Evolutionary conservation across 1,140 invertebrate genomes (phyloP).

Genomic region (Anagrus nilaparvatae): DNA sequence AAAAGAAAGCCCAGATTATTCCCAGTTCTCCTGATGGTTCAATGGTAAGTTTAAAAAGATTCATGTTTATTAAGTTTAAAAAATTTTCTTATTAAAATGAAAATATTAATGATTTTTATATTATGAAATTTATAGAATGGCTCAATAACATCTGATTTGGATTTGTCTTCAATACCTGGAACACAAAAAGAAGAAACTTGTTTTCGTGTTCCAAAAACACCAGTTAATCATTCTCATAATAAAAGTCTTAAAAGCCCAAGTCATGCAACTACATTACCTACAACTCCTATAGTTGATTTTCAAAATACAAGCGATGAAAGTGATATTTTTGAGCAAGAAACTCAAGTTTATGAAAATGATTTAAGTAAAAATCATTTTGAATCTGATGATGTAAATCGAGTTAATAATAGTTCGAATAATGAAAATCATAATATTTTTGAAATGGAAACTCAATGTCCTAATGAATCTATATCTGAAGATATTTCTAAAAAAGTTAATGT

Average conservation of each 20-base stretch:
- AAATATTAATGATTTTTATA: too few species aligned
- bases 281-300: slow-evolving; percentile 2
- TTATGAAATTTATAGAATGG: slow-evolving; percentile 17
- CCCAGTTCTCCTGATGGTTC: slow-evolving; percentile 22
- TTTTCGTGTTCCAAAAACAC: slow-evolving; percentile 13
- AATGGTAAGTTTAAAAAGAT: slow-evolving; percentile 16
- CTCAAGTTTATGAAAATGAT: too few species aligned
- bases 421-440: slow-evolving; percentile 11
- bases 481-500: too few species aligned
- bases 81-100: not conserved
- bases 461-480: too few species aligned
- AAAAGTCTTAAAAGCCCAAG: not conserved
- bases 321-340: slow-evolving; percentile 16
- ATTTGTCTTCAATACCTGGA: slow-evolving; percentile 18
- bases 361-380: too few species aligned
- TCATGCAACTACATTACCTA: not conserved
- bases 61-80: not conserved
- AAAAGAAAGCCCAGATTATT: slow-evolving; percentile 13
- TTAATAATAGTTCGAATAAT: not conserved
- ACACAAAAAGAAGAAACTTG: slow-evolving; percentile 17
- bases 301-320: not conserved
- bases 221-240: slow-evolving; percentile 1
- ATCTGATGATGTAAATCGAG: too few species aligned
- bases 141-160: slow-evolving; percentile 12
- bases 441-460: slow-evolving; percentile 12